Conservation (phyloP, 1,140 invertebrate species). For the Diorhabda sublineata region DNA sequence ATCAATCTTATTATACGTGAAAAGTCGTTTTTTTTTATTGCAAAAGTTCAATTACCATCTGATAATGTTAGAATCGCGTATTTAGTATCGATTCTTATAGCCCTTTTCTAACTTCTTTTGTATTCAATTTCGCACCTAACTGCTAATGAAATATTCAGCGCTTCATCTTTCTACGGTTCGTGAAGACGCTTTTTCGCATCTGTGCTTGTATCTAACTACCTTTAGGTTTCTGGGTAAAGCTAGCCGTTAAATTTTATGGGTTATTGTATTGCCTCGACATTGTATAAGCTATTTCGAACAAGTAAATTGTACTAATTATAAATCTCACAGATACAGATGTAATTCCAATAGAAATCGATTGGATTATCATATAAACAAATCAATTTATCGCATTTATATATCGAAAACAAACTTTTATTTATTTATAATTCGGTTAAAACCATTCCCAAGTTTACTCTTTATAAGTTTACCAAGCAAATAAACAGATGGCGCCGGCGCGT, state of each 20-base stretch:
- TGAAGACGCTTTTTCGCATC: constrained; percentile 10
- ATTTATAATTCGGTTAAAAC: too few relatives aligned
- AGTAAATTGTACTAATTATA: too few relatives aligned
- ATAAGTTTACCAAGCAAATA: too few relatives aligned
- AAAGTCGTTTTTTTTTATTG: not conserved
- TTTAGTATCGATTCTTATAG: constrained; percentile 15
- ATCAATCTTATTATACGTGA: too few relatives aligned
- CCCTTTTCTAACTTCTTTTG: constrained; percentile 8
- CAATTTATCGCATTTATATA: too few relatives aligned
- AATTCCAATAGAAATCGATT: too few relatives aligned
- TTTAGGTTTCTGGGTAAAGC: constrained; percentile 4
- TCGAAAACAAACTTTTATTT: too few relatives aligned
- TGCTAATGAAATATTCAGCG: constrained; percentile 25
- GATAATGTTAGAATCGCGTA: constrained; percentile 8
- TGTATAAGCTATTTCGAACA: not conserved
- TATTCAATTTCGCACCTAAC: constrained; percentile 21
- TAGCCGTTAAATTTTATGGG: constrained; percentile 17
- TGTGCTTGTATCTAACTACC: constrained; percentile 12
- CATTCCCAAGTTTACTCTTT: too few relatives aligned
- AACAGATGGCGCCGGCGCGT: too few relatives aligned
- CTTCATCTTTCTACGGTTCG: constrained; percentile 15
- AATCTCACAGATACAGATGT: too few relatives aligned
- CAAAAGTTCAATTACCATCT: constrained; percentile 1
- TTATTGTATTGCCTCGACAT: constrained; percentile 6
- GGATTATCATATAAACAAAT: too few relatives aligned